These are phyloP conservation scores for Phylloscopus collybita DNA, from an alignment of 2,797 vertebrate genomes.

Conservation along the genomic window DNA sequence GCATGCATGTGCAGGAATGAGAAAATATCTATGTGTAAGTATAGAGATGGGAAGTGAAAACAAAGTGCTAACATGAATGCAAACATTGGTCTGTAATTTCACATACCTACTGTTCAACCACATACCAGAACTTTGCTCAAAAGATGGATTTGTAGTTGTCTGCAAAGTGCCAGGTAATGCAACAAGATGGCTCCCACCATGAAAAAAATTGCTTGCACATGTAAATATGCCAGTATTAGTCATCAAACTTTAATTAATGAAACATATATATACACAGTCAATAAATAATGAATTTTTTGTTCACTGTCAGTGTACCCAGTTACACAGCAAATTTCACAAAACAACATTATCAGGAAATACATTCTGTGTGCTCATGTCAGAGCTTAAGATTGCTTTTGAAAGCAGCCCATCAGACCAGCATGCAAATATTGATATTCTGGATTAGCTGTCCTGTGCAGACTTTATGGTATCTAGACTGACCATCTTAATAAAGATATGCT, in stretches of 20 bases:
- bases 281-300: not conserved
- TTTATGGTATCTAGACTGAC: not conserved
- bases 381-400: not conserved
- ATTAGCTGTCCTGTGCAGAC: not conserved
- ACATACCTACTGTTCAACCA: not conserved
- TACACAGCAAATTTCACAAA: not conserved
- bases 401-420: not conserved
- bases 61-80: not conserved
- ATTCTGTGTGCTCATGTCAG: not conserved
- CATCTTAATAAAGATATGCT: not conserved
- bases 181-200: not conserved
- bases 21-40: not conserved
- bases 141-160: not conserved
- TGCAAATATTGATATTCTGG: not conserved
- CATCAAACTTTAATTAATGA: not conserved
- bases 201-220: not conserved
- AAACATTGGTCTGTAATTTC: not conserved
- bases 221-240: not conserved
- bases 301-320: not conserved
- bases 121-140: not conserved
- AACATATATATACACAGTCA: not conserved
- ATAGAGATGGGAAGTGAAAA: not conserved
- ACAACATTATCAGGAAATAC: not conserved
- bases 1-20: not conserved
- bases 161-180: not conserved